phyloP scores from a whole-genome alignment of 2,888 invertebrate species.

The Belgica antarctica region DNA sequence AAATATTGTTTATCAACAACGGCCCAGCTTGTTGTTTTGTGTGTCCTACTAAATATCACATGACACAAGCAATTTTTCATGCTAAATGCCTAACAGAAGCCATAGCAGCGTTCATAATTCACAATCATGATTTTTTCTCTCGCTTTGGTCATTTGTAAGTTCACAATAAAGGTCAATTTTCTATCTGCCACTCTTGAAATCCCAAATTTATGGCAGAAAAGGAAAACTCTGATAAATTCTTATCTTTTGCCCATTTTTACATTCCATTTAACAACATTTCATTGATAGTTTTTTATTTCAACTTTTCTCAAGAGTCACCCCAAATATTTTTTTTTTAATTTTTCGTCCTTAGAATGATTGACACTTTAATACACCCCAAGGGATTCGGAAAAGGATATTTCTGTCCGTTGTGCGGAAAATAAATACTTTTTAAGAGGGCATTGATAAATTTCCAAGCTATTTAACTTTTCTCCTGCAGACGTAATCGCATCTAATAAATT shows the following conservation, averaged over 20 bases:
- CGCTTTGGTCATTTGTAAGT: neutral
- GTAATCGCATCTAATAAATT: slow-evolving; percentile 30
- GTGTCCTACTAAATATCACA: neutral
- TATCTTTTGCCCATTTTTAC: slow-evolving; percentile 43
- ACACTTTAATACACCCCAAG: slow-evolving; percentile 22
- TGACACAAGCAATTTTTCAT: slow-evolving; percentile 43
- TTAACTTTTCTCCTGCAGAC: slow-evolving; percentile 22
- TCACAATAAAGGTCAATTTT: slow-evolving; percentile 16
- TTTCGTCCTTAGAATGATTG: slow-evolving; percentile 23
- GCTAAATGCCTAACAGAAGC: slow-evolving; percentile 26
- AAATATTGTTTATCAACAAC: slow-evolving; percentile 11
- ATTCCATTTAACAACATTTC: slow-evolving; percentile 38
- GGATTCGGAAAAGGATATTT: slow-evolving; percentile 13
- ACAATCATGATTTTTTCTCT: slow-evolving; percentile 17
- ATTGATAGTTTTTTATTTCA: slow-evolving; percentile 11
- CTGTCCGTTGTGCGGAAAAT: slow-evolving; percentile 26
- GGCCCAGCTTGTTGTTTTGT: slow-evolving; percentile 8
- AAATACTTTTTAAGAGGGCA: slow-evolving; percentile 14
- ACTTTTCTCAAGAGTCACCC: slow-evolving; percentile 6
- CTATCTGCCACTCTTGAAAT: no score
- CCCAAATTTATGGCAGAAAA: no score
- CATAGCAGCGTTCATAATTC: slow-evolving; percentile 23
- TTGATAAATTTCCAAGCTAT: slow-evolving; percentile 42
- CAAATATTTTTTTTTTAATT: slow-evolving; percentile 21
- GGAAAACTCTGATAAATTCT: slow-evolving; percentile 22